Conservation (phyloP, 1,140 invertebrate genomes). For the Drosophila erecta region DNA sequence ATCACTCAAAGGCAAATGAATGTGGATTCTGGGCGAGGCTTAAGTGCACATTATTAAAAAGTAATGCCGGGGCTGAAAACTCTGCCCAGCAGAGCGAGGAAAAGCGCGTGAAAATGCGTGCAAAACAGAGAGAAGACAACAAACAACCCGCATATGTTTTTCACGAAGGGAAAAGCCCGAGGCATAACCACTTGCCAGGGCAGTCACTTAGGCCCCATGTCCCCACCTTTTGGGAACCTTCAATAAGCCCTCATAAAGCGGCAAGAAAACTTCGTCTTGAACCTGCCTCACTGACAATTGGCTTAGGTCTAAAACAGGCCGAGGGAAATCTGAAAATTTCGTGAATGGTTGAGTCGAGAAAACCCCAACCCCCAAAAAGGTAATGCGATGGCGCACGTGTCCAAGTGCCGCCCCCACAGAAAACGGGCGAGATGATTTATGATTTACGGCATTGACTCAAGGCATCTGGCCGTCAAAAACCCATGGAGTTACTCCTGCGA, state of each 20-base stretch:
- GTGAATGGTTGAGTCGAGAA: background rate
- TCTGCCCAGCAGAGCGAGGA: conserved; percentile 55
- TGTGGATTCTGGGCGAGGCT: conserved; percentile 10
- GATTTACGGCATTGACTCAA: conserved; percentile 74
- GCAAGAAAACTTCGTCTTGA: conserved; percentile 58
- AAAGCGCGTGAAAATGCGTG: conserved; percentile 79
- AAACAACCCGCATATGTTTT: conserved; percentile 62
- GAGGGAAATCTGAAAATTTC: conserved; percentile 22
- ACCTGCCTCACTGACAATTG: conserved; percentile 82
- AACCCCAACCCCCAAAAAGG: conserved; percentile 7
- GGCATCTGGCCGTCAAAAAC: conserved; percentile 61
- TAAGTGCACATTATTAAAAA: conserved; percentile 66
- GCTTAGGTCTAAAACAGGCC: conserved; percentile 46
- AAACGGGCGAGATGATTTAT: conserved; percentile 66
- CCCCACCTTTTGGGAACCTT: conserved; percentile 8
- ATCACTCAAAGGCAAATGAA: conserved; percentile 68
- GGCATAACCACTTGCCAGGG: conserved; percentile 26
- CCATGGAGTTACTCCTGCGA: conserved; percentile 16
- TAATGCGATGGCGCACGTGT: conserved; percentile 72
- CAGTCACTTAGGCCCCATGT: conserved; percentile 37
- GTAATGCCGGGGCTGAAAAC: conserved; percentile 58
- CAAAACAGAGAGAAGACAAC: conserved; percentile 29
- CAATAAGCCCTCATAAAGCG: conserved; percentile 56
- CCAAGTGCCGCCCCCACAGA: conserved; percentile 53
- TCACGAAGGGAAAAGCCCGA: conserved; percentile 10